Conservation (phyloP, 2,888 invertebrate species). For the Bombylius discolor region DNA sequence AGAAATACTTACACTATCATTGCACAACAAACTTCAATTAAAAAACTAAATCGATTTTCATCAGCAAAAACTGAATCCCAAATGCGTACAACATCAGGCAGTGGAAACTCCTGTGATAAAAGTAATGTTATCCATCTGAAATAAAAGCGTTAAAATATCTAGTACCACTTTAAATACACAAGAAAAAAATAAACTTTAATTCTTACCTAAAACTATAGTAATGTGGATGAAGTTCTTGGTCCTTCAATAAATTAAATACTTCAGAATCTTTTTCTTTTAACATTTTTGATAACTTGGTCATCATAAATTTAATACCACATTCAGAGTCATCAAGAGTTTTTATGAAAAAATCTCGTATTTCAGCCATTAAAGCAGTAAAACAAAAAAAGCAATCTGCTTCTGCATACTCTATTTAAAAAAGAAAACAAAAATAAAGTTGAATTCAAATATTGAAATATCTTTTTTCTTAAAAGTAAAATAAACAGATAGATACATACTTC, state of each 20-base stretch:
- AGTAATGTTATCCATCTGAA: conserved; percentile 87
- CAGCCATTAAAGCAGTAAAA: conserved; percentile 95
- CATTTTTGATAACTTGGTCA: conserved; percentile 66
- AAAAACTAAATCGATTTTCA: conserved; percentile 74
- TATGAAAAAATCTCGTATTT: conserved; percentile 95
- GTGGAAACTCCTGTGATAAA: conserved; percentile 91
- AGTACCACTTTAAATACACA: background rate
- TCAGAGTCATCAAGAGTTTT: conserved; percentile 88
- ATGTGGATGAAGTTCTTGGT: conserved; percentile 83
- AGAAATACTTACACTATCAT: conserved; percentile 81
- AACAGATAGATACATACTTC: conserved; percentile 43
- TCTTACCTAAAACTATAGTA: conserved; percentile 83
- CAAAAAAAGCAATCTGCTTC: conserved; percentile 98
- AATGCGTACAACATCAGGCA: conserved; percentile 92
- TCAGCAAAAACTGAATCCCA: conserved; percentile 97
- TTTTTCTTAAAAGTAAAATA: no score
- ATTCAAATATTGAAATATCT: background rate
- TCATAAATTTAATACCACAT: conserved; percentile 81
- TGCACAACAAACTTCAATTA: conserved; percentile 87
- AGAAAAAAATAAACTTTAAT: background rate
- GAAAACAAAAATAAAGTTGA: background rate
- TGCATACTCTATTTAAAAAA: conserved; percentile 56
- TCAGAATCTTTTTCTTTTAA: conserved; percentile 63
- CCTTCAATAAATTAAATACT: conserved; percentile 62
- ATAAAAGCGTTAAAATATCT: conserved; percentile 17